phyloP scores from a whole-genome alignment of 2,888 invertebrate genomes.

The Beris morrisii region DNA sequence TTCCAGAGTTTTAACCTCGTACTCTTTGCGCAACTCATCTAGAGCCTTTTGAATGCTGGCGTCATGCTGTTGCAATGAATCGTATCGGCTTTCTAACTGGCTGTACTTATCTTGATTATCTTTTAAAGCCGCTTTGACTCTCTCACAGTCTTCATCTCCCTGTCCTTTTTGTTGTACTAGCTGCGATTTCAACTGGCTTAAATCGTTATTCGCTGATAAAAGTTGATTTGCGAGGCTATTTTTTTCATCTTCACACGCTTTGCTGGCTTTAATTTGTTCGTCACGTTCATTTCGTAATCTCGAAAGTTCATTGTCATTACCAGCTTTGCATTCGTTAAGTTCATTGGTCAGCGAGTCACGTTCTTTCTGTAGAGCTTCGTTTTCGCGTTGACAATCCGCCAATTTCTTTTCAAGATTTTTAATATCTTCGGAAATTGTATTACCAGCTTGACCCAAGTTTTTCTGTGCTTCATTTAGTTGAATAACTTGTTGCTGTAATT shows the following conservation, averaged over 20 bases:
- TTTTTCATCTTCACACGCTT: neutral
- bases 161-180: neutral
- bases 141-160: constrained; percentile 11
- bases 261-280: neutral
- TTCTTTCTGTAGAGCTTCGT: constrained; percentile 9
- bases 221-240: neutral
- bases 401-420: constrained; percentile 8
- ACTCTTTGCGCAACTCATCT: constrained; percentile 18
- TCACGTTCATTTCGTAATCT: neutral
- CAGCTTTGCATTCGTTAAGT: neutral
- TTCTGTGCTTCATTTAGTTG: neutral
- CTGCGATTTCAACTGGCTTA: neutral
- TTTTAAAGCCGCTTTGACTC: neutral
- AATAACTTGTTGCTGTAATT: neutral
- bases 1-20: constrained; percentile 9
- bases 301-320: neutral
- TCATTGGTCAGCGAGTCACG: neutral
- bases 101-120: constrained; percentile 2
- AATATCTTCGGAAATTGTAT: neutral
- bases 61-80: constrained; percentile 17
- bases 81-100: constrained; percentile 14
- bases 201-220: neutral
- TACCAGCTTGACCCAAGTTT: neutral
- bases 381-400: neutral
- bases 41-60: constrained; percentile 13